Percentiles rank a stretch among this genome's conserved stretches.
These are phyloP conservation scores for Benitochromis conjunctus DNA, from an alignment of 2,113 vertebrate species.

Conservation along the genomic window DNA sequence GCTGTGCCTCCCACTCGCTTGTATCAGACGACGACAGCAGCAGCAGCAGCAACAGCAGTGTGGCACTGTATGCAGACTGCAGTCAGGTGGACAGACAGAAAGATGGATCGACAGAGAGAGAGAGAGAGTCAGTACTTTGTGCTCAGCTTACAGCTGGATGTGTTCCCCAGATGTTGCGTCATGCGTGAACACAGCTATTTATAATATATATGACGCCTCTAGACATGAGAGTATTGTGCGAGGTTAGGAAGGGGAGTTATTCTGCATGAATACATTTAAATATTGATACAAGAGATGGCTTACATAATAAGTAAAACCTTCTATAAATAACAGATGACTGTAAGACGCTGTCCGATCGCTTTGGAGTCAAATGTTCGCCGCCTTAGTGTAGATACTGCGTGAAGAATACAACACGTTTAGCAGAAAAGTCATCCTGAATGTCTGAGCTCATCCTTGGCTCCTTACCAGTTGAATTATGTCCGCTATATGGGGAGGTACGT, in stretches of 20 bases:
- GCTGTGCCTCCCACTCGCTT: constrained; percentile 49
- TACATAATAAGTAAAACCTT: constrained; percentile 21
- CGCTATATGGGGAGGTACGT: not conserved
- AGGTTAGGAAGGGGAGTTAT: not conserved
- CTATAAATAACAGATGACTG: not conserved
- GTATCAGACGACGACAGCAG: constrained; percentile 41
- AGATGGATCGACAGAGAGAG: constrained; percentile 33
- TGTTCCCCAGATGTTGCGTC: constrained; percentile 60
- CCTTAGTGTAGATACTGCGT: not conserved
- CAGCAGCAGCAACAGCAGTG: constrained; percentile 46
- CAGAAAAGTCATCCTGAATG: not conserved
- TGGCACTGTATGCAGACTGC: constrained; percentile 60
- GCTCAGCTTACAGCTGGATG: constrained; percentile 51
- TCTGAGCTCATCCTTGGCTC: not conserved
- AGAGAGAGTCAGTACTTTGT: not conserved
- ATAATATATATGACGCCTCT: constrained; percentile 28
- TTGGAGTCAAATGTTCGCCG: not conserved
- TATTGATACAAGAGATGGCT: constrained; percentile 19
- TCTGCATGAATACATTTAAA: constrained; percentile 33
- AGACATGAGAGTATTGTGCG: not conserved
- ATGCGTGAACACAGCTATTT: constrained; percentile 47
- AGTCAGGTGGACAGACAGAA: constrained; percentile 55
- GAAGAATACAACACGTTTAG: not conserved
- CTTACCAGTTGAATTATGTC: not conserved
- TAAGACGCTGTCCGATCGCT: not conserved